Percentiles rank a stretch among this genome's conserved stretches.
These are phyloP conservation scores for Sceliomorpha sp. DNA, from an alignment of 2,888 invertebrate species.

Conservation along the genomic window DNA sequence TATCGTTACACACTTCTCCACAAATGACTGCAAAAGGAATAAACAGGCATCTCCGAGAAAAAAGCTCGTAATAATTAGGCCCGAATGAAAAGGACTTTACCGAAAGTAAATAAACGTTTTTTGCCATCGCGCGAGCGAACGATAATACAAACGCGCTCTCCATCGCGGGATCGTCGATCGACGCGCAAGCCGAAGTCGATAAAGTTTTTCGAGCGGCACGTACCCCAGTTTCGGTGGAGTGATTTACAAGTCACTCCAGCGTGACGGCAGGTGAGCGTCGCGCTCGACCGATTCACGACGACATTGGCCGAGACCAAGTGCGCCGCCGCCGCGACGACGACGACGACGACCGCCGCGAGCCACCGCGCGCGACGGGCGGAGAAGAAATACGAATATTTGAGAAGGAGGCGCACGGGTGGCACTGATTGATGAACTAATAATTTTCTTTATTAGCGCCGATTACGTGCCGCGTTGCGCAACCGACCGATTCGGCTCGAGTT, in stretches of 20 bases:
- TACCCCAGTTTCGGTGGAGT: constrained; percentile 78
- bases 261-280: constrained; percentile 72
- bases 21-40: no score
- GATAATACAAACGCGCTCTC: constrained; percentile 21
- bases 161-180: constrained; percentile 21
- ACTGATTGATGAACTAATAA: constrained; percentile 40
- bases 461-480: constrained; percentile 31
- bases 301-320: constrained; percentile 31
- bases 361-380: constrained; percentile 13
- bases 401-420: background rate
- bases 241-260: constrained; percentile 78
- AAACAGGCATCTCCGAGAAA: no score
- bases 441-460: constrained; percentile 39
- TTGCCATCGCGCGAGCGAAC: constrained; percentile 23
- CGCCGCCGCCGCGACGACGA: constrained; percentile 30
- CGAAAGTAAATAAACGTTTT: constrained; percentile 45
- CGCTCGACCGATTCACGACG: constrained; percentile 49
- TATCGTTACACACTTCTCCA: no score
- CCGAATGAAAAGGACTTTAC: constrained; percentile 40
- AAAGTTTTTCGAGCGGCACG: constrained; percentile 70
- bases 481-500: constrained; percentile 32
- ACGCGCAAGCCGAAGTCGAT: constrained; percentile 33
- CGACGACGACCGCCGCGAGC: no score
- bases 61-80: constrained; percentile 18
- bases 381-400: background rate